Conservation (phyloP, 2,113 vertebrate genomes). For the Rhineura floridana region DNA sequence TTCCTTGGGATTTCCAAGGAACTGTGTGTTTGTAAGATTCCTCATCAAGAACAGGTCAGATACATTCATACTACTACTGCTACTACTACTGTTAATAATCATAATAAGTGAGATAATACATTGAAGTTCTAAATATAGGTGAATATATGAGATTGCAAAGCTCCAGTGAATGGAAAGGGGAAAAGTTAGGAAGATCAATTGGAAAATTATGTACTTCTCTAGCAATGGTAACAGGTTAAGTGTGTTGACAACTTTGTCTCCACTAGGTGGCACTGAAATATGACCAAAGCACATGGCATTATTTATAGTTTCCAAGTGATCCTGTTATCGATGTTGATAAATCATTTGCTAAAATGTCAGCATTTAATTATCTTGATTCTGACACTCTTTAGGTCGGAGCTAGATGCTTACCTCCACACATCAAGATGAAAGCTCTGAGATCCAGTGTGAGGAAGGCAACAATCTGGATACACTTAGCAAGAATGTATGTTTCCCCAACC, state of each 20-base stretch:
- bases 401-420: not conserved
- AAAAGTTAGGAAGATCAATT: rapidly evolving
- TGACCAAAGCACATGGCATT: not conserved
- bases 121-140: not conserved
- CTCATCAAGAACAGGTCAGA: not conserved
- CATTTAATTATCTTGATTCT: not conserved
- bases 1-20: not conserved
- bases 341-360: not conserved
- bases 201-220: rapidly evolving
- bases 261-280: not conserved
- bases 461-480: not conserved
- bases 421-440: not conserved
- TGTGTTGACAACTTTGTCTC: too few species aligned
- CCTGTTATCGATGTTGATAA: not conserved
- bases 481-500: not conserved
- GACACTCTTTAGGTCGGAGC: not conserved
- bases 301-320: not conserved
- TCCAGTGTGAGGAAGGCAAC: not conserved
- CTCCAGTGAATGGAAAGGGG: not conserved
- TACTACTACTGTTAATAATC: too few species aligned
- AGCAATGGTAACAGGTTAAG: rapidly evolving
- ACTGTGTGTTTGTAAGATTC: not conserved
- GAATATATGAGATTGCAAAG: not conserved
- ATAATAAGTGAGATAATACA: not conserved
- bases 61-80: too few species aligned